Percentiles rank a stretch among this genome's conserved stretches.
phyloP scores from a whole-genome alignment of 2,888 invertebrate genomes.

The Baronia brevicornis region DNA sequence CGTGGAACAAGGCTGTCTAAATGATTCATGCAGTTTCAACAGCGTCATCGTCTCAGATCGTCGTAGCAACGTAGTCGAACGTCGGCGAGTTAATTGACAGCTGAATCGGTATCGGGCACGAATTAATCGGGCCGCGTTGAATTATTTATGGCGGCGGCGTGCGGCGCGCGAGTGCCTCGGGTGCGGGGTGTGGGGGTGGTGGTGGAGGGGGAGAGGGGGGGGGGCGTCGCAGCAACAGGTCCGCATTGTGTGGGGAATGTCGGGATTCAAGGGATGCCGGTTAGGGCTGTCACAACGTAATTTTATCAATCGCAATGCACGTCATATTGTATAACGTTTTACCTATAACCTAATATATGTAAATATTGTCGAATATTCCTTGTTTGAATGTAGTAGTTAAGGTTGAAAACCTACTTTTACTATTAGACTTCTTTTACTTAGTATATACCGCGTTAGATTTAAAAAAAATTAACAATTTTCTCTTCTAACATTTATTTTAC shows the following conservation, averaged over 20 bases:
- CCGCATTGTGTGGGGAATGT: slow-evolving; percentile 64
- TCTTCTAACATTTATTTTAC: too few species aligned
- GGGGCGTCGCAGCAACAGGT: slow-evolving; percentile 48
- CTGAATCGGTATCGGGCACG: slow-evolving; percentile 63
- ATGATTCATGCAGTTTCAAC: slow-evolving; percentile 11
- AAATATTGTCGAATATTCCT: too few species aligned
- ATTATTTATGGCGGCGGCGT: slow-evolving; percentile 55
- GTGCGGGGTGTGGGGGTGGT: slow-evolving; percentile 25
- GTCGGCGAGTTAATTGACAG: slow-evolving; percentile 63
- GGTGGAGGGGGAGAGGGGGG: slow-evolving; percentile 19
- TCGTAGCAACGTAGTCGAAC: slow-evolving; percentile 19
- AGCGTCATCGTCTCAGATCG: slow-evolving; percentile 20
- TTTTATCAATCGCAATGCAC: too few species aligned
- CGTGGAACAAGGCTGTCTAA: slow-evolving; percentile 5
- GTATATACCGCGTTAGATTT: too few species aligned
- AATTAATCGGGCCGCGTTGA: slow-evolving; percentile 66
- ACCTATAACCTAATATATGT: too few species aligned
- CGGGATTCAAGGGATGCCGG: slow-evolving; percentile 37
- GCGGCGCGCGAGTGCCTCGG: slow-evolving; percentile 34
- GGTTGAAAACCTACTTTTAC: too few species aligned
- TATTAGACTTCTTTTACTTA: too few species aligned
- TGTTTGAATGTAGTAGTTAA: too few species aligned
- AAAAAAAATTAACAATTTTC: too few species aligned
- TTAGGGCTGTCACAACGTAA: slow-evolving; percentile 15
- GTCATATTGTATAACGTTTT: too few species aligned